Base-by-base conservation (phyloP, 2,888 invertebrate species). In the Erebia ligea region DNA sequence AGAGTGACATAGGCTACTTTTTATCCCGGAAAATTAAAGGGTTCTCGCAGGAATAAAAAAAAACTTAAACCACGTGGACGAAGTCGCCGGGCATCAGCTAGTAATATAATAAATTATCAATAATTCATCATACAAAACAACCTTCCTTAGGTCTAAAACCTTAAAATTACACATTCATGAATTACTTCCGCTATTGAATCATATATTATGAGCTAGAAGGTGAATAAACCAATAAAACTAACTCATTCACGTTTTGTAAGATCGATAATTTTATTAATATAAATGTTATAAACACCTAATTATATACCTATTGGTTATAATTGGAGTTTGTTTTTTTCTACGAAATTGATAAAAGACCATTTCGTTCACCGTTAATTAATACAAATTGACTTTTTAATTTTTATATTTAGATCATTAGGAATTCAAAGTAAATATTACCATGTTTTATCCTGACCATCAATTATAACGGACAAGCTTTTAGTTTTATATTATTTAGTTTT, bases 201-300 rank as follows among this genome's bases (percentile, higher is more conserved):
- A 54, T 19, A 50, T 50, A 50, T n/a, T 9, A 52, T 50, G 13
- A 48, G 6, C n/a, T 34, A n/a, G n/a, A 50, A 64, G 63, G 68
- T 68, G 56, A 63, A 69, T 69, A 63, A 69, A 69, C 69, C 48
- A 42, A 69, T 64, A 34, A 64, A 57, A 68, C 52, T 63, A 63
- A 21, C 34, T 54, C 34, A 64, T 17, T 34, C 34, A 19, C 8
- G 21, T 50, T 63, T 63, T 50, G 25, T 50, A 48, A 48, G 21
- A 50, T 19, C 50, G 52, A 64, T 21, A 34, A 34, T 34, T 34
- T 34, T 34, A 34, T 34, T 34, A 34, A 34, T 34, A 34, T 34
- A 34, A 34, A 58, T 34, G 25, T 17, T 63, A 9, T 64, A 25
- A 61, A 61, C 45, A 45, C 52, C 42, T 61, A 61, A 61, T 61